These are phyloP conservation scores for Drosophila quadrilineata DNA, from an alignment of 1,140 invertebrate genomes.

Conservation along the genomic window DNA sequence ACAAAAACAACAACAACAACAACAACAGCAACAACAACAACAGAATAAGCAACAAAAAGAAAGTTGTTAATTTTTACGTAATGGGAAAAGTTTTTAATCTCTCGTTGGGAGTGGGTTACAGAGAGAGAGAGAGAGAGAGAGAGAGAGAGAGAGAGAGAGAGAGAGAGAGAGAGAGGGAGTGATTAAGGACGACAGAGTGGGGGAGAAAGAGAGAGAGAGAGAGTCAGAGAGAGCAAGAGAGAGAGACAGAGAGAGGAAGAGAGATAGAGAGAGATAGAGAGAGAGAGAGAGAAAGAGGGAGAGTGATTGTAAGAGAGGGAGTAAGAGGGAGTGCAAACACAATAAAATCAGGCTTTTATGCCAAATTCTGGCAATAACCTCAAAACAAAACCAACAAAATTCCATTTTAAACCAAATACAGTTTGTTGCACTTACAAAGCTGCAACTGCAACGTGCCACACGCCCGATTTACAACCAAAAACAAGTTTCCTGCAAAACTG, in stretches of 20 bases:
- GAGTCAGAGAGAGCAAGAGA: too few relatives aligned
- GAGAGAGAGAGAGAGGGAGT: too few relatives aligned
- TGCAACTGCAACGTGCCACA: conserved; percentile 34
- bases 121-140: too few relatives aligned
- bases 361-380: conserved; percentile 43
- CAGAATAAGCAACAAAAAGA: conserved; percentile 37
- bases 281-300: too few relatives aligned
- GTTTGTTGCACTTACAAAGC: conserved; percentile 37
- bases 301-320: too few relatives aligned
- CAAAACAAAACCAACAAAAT: conserved; percentile 49
- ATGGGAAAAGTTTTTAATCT: conserved; percentile 77
- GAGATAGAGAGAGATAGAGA: too few relatives aligned
- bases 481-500: background rate
- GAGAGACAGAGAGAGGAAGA: too few relatives aligned
- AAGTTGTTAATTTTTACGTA: conserved; percentile 75
- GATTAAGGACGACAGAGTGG: too few relatives aligned
- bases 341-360: conserved; percentile 74
- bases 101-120: too few relatives aligned
- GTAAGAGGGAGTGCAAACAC: too few relatives aligned
- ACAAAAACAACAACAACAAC: conserved; percentile 46
- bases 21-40: conserved; percentile 27
- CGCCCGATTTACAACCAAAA: conserved; percentile 29
- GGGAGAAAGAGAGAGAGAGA: too few relatives aligned
- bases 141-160: too few relatives aligned
- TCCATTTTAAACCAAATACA: conserved; percentile 50